Evolutionary conservation across 2,113 vertebrate genomes (phyloP), one percentile per base, ranked within the genome.

Genomic region (Triplophysa siluroides): DNA sequence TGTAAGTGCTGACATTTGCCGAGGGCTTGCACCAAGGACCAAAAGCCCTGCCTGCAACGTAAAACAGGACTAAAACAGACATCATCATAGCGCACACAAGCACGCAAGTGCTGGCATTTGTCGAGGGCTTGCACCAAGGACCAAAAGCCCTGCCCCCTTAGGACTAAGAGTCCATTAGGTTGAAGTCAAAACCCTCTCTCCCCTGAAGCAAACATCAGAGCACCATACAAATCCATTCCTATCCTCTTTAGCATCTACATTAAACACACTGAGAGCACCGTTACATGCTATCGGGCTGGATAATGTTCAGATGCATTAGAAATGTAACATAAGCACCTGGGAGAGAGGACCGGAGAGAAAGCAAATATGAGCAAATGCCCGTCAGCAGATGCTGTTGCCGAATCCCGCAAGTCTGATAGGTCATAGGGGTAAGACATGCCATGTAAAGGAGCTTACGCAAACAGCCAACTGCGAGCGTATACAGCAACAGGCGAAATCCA

Each of bases 401-500:
- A 81, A 82, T 23, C 38, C 82, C 83, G 77, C 69, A 52, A 62
- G 38, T 89, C 84, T 64, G 76, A 63, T 79, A 85, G 88, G 87
- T 91, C 87, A 90, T 77, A 41, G 3, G 61, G 80, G 83, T 83
- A 86, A 75, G 58, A 85, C 89, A 85, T 88, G 88, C 84, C 86
- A 90, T 78, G 85, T 87, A 91, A 90, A 90, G 85, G 81, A 89
- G 91, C 89, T 92, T 91, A 91, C 77, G 79, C 74, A 61, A 82
- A 38, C 75, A 83, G 70, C 76, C 73, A 50, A 83, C 81, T 81
- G 71, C 72, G 67, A 72, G 63, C 60, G 79, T 84, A 80, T 52
- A 76, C 71, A 81, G 50, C 72, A 65, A 78, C 60, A 71, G 61
- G 67, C 29, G 65, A 73, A 72, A 82, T 78, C 81, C 12, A 63